Conservation (phyloP, 2,113 vertebrate species). For the Seriola quinqueradiata region DNA sequence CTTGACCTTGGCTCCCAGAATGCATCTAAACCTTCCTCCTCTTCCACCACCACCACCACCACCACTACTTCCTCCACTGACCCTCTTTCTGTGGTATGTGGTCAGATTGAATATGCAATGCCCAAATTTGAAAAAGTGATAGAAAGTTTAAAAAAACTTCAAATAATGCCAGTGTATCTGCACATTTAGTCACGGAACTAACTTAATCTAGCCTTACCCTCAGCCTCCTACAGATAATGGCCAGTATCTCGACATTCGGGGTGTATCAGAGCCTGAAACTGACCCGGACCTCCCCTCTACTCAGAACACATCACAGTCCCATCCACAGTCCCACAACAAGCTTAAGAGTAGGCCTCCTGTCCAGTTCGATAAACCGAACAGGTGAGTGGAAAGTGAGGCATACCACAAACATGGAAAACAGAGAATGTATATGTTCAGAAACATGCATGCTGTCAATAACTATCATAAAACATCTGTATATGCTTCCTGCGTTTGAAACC, state of each 20-base stretch:
- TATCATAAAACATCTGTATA: neutral
- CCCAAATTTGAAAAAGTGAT: neutral
- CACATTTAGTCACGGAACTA: neutral
- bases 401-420: neutral
- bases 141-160: neutral
- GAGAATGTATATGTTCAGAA: neutral
- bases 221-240: slow-evolving; percentile 87
- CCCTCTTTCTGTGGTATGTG: slow-evolving; percentile 64
- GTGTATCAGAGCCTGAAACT: slow-evolving; percentile 79
- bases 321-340: slow-evolving; percentile 83
- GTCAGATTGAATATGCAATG: slow-evolving; percentile 9
- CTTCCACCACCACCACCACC: slow-evolving; percentile 29
- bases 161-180: neutral
- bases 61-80: slow-evolving; percentile 44
- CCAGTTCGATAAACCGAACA: slow-evolving; percentile 95
- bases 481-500: neutral
- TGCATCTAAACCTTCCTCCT: slow-evolving; percentile 73
- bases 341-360: slow-evolving; percentile 85
- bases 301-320: slow-evolving; percentile 82
- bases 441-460: neutral
- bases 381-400: slow-evolving; percentile 82
- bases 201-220: slow-evolving; percentile 56
- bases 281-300: slow-evolving; percentile 55
- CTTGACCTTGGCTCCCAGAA: slow-evolving; percentile 80
- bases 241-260: slow-evolving; percentile 89